phyloP scores from a whole-genome alignment of 35 echinoderm and acorn worm species.

The Heliocidaris erythrogramma region DNA sequence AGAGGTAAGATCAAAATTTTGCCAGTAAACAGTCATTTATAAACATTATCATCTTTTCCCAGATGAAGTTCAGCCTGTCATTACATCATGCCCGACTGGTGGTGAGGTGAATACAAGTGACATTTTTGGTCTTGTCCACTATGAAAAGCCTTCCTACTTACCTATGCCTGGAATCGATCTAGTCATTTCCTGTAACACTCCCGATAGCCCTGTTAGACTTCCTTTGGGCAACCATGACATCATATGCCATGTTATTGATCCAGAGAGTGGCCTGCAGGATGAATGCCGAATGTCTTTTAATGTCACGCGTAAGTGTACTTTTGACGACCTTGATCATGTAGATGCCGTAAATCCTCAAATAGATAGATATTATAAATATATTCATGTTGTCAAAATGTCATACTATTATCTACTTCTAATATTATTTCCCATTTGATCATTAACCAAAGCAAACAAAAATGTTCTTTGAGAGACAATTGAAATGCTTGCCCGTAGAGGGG shows the following conservation, averaged over 20 bases:
- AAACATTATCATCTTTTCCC: background rate
- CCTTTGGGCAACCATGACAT: slow-evolving; percentile 19
- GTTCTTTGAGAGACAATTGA: background rate
- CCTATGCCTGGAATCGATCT: background rate
- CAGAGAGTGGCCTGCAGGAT: background rate
- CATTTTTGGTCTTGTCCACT: background rate
- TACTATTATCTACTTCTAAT: background rate
- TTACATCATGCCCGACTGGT: background rate
- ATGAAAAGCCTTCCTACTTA: background rate
- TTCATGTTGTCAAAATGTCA: background rate
- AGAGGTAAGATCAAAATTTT: background rate
- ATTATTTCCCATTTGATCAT: background rate
- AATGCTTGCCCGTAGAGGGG: too few species aligned
- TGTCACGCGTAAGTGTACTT: background rate
- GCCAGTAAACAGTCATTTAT: background rate
- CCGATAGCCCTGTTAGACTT: background rate
- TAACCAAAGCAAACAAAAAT: background rate
- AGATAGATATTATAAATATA: background rate
- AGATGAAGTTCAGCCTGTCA: slow-evolving; percentile 19
- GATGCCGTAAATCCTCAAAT: background rate
- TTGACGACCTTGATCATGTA: background rate
- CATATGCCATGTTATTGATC: background rate
- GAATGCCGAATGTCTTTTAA: background rate
- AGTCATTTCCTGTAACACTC: background rate
- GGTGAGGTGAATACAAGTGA: background rate